These are phyloP conservation scores for Malurus alboscapulatus DNA, from an alignment of 2,113 vertebrate species.

Conservation along the genomic window DNA sequence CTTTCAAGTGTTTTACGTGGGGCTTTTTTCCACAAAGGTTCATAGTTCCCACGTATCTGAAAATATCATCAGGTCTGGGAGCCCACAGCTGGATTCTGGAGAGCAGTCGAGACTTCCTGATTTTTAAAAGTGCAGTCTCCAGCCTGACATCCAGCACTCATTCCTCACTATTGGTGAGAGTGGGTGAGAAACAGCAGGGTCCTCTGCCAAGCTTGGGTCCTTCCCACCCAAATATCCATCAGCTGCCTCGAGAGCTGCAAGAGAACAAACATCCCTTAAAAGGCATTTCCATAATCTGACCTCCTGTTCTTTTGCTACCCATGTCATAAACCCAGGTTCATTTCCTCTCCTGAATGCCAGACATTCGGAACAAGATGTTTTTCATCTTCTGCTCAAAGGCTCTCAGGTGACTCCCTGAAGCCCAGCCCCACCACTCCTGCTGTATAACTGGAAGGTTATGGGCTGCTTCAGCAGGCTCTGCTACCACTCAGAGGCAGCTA, in stretches of 20 bases:
- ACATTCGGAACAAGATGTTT: slow-evolving; percentile 28
- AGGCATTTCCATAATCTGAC: background rate
- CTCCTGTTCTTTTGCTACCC: slow-evolving; percentile 11
- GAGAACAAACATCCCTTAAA: background rate
- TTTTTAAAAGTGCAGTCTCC: background rate
- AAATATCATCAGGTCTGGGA: background rate
- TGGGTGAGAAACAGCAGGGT: background rate
- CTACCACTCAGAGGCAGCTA: background rate
- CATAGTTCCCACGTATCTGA: background rate
- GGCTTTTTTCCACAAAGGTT: background rate
- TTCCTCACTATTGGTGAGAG: background rate
- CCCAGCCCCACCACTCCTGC: background rate
- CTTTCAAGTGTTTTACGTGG: background rate
- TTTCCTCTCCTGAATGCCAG: slow-evolving; percentile 39
- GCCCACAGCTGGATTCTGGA: background rate
- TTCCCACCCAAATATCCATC: background rate
- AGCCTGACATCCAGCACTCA: background rate
- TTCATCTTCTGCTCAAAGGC: background rate
- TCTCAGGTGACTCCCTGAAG: background rate
- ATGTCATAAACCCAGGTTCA: slow-evolving; percentile 7
- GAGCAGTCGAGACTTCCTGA: background rate
- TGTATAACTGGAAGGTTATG: background rate
- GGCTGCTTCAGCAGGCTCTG: background rate
- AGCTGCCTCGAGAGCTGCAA: background rate
- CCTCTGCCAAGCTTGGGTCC: background rate